Evolutionary conservation across 1,140 invertebrate species (phyloP).

Genomic region (Mylabris phalerata): DNA sequence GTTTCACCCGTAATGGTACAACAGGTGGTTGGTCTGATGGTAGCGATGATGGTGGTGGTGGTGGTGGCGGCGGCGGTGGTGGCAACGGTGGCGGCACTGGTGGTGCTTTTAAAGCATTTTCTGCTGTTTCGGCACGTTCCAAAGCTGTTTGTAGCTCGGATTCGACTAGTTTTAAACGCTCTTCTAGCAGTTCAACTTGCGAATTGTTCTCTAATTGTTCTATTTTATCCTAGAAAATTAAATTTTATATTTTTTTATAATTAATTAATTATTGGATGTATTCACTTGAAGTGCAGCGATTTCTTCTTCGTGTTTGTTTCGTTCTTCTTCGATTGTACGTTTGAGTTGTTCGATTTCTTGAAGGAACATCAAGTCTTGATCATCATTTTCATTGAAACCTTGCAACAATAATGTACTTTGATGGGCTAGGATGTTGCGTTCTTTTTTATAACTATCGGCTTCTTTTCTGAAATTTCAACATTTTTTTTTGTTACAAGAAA

Average conservation of each 20-base stretch:
- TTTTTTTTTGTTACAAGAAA: neutral
- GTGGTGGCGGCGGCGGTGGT: conserved; percentile 40
- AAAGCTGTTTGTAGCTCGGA: conserved; percentile 55
- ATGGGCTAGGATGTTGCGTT: conserved; percentile 57
- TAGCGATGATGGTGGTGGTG: conserved; percentile 42
- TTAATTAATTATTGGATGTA: conserved; percentile 4
- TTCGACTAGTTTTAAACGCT: conserved; percentile 61
- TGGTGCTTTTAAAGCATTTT: conserved; percentile 43
- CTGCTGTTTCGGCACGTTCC: conserved; percentile 55
- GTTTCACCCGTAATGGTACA: conserved; percentile 29
- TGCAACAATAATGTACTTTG: conserved; percentile 60
- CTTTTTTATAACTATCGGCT: conserved; percentile 52
- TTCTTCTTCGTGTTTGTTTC: conserved; percentile 47
- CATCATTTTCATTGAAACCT: conserved; percentile 46
- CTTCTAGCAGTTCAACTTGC: conserved; percentile 60
- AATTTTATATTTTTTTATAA: neutral
- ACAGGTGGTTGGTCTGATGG: conserved; percentile 21
- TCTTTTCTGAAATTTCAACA: conserved; percentile 41
- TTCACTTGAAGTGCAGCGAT: conserved; percentile 49
- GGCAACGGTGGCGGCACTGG: conserved; percentile 36
- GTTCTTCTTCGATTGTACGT: conserved; percentile 53
- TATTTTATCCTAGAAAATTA: conserved; percentile 53
- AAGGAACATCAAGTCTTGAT: conserved; percentile 48
- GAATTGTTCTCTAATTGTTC: conserved; percentile 59
- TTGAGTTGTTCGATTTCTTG: conserved; percentile 57